phyloP scores from a whole-genome alignment of 2,113 vertebrate species.

The Beaufortia kweichowensis region DNA sequence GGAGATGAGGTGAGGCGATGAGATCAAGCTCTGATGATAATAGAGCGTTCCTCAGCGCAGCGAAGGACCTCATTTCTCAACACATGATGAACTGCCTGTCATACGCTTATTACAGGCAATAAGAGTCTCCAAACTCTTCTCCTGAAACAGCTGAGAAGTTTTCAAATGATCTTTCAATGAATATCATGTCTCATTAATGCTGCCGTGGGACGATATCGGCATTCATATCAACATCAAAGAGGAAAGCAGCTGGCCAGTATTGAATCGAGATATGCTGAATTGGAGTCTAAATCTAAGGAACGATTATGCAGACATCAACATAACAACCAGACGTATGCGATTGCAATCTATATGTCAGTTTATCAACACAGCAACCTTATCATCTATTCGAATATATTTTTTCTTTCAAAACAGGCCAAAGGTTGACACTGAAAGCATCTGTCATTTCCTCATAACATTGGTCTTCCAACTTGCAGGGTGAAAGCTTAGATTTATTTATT shows the following conservation, averaged over 20 bases:
- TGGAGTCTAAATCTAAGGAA: not conserved
- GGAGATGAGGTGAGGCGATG: not conserved
- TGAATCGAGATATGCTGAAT: constrained; percentile 22
- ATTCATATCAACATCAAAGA: constrained; percentile 34
- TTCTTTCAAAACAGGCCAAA: not conserved
- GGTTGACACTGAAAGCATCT: constrained; percentile 15
- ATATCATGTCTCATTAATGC: constrained; percentile 40
- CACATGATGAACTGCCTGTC: constrained; percentile 27
- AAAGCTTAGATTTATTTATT: constrained; percentile 37
- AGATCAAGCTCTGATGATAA: constrained; percentile 9
- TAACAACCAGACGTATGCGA: not conserved
- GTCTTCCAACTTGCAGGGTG: constrained; percentile 2
- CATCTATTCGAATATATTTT: constrained; percentile 5
- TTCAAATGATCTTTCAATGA: constrained; percentile 38
- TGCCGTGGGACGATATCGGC: constrained; percentile 9
- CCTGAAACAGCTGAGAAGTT: constrained; percentile 32
- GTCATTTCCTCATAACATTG: constrained; percentile 26
- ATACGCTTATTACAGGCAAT: constrained; percentile 36
- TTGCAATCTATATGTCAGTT: not conserved
- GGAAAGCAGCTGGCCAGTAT: not conserved
- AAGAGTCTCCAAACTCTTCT: constrained; percentile 30
- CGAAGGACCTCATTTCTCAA: constrained; percentile 29
- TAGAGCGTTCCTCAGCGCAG: constrained; percentile 6
- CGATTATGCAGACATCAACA: constrained; percentile 16
- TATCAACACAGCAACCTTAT: constrained; percentile 6